phyloP scores from a whole-genome alignment of 2,888 invertebrate species.

The Napeogenes sylphis region DNA sequence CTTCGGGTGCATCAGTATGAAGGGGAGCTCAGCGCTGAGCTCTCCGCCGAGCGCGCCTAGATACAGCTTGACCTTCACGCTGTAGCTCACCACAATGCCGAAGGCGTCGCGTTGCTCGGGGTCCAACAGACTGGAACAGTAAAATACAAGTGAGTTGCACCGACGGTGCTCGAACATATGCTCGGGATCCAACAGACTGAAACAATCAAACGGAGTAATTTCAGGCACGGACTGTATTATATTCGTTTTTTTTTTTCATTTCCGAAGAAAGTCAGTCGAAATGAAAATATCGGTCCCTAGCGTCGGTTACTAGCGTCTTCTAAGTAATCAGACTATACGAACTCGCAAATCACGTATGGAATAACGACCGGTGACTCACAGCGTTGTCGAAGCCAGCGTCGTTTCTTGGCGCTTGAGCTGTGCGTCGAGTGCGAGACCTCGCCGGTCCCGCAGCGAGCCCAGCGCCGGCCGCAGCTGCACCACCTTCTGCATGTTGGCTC shows the following conservation, averaged over 20 bases:
- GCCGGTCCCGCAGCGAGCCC: constrained; percentile 86
- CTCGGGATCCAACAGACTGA: constrained; percentile 1
- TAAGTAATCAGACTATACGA: neutral
- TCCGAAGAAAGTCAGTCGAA: too few relatives aligned
- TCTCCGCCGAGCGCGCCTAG: constrained; percentile 95
- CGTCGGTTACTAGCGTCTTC: too few relatives aligned
- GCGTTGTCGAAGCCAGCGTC: constrained; percentile 93
- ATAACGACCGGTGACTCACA: constrained; percentile 75
- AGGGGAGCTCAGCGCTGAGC: constrained; percentile 92
- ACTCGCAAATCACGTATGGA: too few relatives aligned
- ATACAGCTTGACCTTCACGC: constrained; percentile 95
- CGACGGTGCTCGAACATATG: neutral
- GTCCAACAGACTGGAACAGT: constrained; percentile 56
- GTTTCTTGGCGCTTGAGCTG: constrained; percentile 89
- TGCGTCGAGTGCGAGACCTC: constrained; percentile 95
- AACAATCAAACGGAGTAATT: neutral
- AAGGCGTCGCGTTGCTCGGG: constrained; percentile 94
- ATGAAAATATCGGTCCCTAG: too few relatives aligned
- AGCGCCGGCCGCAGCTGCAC: constrained; percentile 89
- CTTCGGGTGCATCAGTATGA: constrained; percentile 94
- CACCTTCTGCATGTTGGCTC: constrained; percentile 92
- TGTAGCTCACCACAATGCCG: constrained; percentile 97
- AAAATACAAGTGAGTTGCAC: constrained; percentile 3
- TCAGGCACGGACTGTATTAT: neutral
- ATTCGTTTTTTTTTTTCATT: too few relatives aligned